A percentile compares a stretch with the other conserved stretches of the same genome.
These are phyloP conservation scores for Rhinichthys klamathensis DNA, from an alignment of 2,113 vertebrate genomes.

Conservation along the genomic window DNA sequence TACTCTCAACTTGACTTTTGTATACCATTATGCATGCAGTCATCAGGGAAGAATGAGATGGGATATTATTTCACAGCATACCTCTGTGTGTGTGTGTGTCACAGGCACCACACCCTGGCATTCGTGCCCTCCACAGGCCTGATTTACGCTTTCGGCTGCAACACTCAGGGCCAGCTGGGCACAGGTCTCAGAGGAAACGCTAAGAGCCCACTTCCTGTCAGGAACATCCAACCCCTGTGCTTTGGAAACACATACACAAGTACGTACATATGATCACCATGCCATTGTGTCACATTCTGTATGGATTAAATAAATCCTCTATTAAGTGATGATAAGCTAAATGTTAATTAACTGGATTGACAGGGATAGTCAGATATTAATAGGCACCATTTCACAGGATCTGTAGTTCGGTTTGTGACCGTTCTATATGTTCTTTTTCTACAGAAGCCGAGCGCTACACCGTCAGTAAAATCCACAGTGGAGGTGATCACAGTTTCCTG, in stretches of 20 bases:
- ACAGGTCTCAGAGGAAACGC: constrained; percentile 82
- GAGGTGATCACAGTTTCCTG: constrained; percentile 94
- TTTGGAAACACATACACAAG: constrained; percentile 78
- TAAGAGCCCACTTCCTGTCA: constrained; percentile 86
- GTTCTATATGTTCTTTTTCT: constrained; percentile 29
- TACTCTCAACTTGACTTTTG: no score
- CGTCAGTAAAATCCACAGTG: constrained; percentile 90
- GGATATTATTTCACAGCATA: neutral
- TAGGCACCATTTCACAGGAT: neutral
- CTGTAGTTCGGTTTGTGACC: neutral
- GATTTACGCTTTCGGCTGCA: constrained; percentile 96
- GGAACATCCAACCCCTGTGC: constrained; percentile 79
- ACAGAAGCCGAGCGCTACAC: constrained; percentile 78
- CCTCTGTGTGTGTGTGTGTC: constrained; percentile 15
- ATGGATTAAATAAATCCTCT: neutral
- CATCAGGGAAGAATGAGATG: neutral
- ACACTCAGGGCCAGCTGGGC: constrained; percentile 90
- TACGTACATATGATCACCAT: constrained; percentile 58
- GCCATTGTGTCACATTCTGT: neutral
- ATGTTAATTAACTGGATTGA: neutral
- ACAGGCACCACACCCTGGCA: constrained; percentile 93
- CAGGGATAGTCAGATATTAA: neutral
- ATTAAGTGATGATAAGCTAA: no score
- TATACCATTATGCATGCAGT: neutral
- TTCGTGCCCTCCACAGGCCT: constrained; percentile 92